phyloP scores from a whole-genome alignment of 92 coral and sea anemone species.

The Anthopleura xanthogrammica region DNA sequence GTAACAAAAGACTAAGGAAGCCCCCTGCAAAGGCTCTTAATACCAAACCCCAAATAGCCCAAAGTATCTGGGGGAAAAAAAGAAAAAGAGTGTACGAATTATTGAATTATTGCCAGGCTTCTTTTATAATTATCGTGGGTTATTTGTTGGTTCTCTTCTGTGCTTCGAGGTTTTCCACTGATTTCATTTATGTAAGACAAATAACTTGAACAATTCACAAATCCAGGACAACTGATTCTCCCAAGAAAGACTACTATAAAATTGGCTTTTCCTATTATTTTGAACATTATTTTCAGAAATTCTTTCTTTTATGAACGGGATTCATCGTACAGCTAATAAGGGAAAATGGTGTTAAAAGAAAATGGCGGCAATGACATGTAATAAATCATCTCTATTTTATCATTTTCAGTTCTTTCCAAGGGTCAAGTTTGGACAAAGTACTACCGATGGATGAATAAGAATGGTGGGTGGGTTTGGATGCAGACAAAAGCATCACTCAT shows the following conservation, averaged over 20 bases:
- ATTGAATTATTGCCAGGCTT: background rate
- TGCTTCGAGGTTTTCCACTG: too few relatives aligned
- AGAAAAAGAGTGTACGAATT: background rate
- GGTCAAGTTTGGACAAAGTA: conserved; percentile 93
- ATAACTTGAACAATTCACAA: too few relatives aligned
- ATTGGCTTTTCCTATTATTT: too few relatives aligned
- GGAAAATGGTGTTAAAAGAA: too few relatives aligned
- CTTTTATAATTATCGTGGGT: background rate
- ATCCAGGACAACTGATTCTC: too few relatives aligned
- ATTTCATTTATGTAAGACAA: too few relatives aligned
- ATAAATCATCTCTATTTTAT: background rate
- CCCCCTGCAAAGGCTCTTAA: background rate
- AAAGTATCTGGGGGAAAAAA: background rate
- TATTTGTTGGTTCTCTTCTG: too few relatives aligned
- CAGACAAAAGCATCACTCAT: conserved; percentile 87
- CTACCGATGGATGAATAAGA: conserved; percentile 99
- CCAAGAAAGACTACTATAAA: too few relatives aligned
- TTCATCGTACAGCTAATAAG: too few relatives aligned
- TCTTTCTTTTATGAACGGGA: too few relatives aligned
- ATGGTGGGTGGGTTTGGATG: conserved; percentile 99
- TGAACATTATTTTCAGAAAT: too few relatives aligned
- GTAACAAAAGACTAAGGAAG: background rate
- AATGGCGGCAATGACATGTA: background rate
- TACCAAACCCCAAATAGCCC: background rate
- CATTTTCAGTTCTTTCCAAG: conserved; percentile 69